phyloP scores from a whole-genome alignment of 1,140 invertebrate species.

The Maconellicoccus hirsutus region DNA sequence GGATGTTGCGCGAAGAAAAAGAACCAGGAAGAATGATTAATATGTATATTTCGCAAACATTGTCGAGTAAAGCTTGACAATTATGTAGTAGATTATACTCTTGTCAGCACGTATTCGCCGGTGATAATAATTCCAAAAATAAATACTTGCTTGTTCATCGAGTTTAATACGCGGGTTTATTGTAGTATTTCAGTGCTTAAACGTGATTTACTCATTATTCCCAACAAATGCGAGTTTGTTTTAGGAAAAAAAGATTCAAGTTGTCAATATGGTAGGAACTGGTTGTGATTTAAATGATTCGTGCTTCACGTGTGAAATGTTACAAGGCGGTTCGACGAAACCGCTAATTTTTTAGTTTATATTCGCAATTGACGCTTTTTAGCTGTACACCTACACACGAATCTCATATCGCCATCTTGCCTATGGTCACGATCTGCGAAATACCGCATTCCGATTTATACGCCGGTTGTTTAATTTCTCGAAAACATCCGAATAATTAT shows the following conservation, averaged over 20 bases:
- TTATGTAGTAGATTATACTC: too few species aligned
- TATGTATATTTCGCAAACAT: too few species aligned
- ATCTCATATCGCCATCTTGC: neutral
- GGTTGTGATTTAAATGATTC: neutral
- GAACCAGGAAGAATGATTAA: too few species aligned
- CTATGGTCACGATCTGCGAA: neutral
- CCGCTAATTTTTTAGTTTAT: neutral
- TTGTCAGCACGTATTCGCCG: too few species aligned
- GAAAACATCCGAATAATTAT: constrained; percentile 4
- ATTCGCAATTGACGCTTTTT: neutral
- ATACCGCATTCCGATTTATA: neutral
- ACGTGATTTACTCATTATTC: neutral
- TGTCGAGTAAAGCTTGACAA: too few species aligned
- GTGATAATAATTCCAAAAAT: neutral
- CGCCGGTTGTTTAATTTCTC: neutral
- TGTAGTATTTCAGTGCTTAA: neutral
- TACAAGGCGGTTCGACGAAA: neutral
- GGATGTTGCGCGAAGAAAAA: too few species aligned
- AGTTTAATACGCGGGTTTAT: neutral
- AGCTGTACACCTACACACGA: neutral
- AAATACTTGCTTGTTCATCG: neutral
- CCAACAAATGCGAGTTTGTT: too few species aligned
- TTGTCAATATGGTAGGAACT: too few species aligned
- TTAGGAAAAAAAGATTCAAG: too few species aligned
- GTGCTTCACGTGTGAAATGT: neutral